A percentile compares a stretch with the other conserved stretches of the same genome.
phyloP scores from a whole-genome alignment of 2,888 invertebrate genomes.

The Camptogramma bilineatum region DNA sequence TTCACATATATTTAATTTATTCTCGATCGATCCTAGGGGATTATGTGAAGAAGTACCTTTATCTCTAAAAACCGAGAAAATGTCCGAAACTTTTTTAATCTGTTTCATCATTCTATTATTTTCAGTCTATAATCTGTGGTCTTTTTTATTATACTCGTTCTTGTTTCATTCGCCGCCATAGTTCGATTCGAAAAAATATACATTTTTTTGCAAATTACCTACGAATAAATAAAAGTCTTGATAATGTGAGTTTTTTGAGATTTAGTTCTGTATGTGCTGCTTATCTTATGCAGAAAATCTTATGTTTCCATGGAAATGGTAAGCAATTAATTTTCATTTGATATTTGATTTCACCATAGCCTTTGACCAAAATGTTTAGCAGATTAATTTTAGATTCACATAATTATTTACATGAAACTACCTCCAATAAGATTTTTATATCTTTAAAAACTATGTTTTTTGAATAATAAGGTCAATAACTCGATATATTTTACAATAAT shows the following conservation, averaged over 20 bases:
- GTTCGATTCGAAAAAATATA: background rate
- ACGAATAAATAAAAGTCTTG: background rate
- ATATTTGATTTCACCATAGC: background rate
- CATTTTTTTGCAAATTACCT: background rate
- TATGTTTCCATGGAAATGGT: background rate
- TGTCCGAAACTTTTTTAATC: background rate
- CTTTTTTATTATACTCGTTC: background rate
- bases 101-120: background rate
- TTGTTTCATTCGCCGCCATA: background rate
- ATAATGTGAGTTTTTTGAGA: background rate
- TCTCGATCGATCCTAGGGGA: too few species aligned
- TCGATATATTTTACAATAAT: background rate
- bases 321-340: background rate
- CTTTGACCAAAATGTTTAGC: background rate
- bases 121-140: background rate
- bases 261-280: background rate
- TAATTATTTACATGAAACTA: too few species aligned
- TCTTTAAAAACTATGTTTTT: background rate
- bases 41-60: background rate
- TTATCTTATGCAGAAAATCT: background rate
- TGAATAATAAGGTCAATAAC: background rate
- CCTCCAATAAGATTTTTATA: background rate
- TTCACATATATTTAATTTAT: background rate
- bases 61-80: background rate
- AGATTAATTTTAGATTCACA: background rate